Evolutionary conservation across 2,888 invertebrate species (phyloP).

Genomic region (Ganaspis brasiliensis): DNA sequence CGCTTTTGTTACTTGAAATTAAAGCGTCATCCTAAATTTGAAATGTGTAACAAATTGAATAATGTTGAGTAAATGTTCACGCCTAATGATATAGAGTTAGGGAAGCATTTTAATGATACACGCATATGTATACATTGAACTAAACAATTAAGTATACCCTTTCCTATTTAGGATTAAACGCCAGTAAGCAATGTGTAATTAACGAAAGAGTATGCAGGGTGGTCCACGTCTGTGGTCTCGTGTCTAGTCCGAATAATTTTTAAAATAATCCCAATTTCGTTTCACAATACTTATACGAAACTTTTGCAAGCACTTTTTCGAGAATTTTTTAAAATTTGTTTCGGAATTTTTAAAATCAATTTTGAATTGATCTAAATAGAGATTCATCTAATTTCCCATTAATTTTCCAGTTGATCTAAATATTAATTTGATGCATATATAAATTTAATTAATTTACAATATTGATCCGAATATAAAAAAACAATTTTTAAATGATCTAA

Average conservation of each 20-base stretch:
- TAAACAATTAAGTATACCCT: conserved; percentile 1
- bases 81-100: conserved; percentile 19
- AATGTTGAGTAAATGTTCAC: conserved; percentile 25
- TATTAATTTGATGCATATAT: no score
- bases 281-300: no score
- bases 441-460: no score
- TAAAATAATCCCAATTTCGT: neutral
- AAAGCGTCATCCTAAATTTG: neutral
- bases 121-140: neutral
- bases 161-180: conserved; percentile 2
- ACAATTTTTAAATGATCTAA: no score
- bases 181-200: conserved; percentile 15
- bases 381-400: no score
- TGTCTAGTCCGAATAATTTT: neutral
- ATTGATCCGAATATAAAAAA: no score
- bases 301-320: no score
- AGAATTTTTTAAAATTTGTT: no score
- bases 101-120: conserved; percentile 18
- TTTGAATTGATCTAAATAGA: no score
- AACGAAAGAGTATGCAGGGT: neutral
- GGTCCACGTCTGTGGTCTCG: conserved; percentile 15
- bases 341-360: no score
- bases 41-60: conserved; percentile 20
- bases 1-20: conserved; percentile 1
- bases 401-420: no score